Evolutionary conservation across 2,888 invertebrate species (phyloP).

Genomic region (Caenorhabditis sp.): DNA sequence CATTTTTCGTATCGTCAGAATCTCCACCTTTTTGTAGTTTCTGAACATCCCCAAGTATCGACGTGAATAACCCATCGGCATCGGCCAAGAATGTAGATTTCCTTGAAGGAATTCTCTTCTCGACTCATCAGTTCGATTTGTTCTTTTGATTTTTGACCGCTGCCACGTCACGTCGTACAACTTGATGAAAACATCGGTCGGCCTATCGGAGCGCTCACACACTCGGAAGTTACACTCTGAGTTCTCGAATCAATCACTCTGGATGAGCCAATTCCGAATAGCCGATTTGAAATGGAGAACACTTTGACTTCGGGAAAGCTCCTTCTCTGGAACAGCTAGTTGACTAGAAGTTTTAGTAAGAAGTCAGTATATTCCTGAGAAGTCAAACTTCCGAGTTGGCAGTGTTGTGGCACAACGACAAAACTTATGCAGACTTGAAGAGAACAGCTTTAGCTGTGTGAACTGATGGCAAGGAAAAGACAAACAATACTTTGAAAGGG

Average conservation of each 20-base stretch:
- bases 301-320: too few species aligned
- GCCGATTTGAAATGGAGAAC: too few species aligned
- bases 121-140: background rate
- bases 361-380: too few species aligned
- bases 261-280: background rate
- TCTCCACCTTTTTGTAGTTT: too few species aligned
- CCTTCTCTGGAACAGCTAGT: too few species aligned
- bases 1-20: background rate
- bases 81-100: too few species aligned
- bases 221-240: background rate
- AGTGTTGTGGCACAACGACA: background rate
- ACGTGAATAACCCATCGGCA: too few species aligned
- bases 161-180: slow-evolving; percentile 2
- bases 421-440: slow-evolving; percentile 1
- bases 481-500: slow-evolving; percentile 26
- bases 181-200: too few species aligned
- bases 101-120: too few species aligned
- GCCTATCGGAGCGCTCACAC: background rate
- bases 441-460: background rate
- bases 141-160: slow-evolving; percentile 9
- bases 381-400: background rate
- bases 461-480: slow-evolving; percentile 18
- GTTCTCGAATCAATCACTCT: background rate
- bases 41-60: too few species aligned
- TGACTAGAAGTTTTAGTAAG: too few species aligned